Percentiles rank a stretch among this genome's conserved stretches.
Conservation (phyloP, 2,888 invertebrate species). For the Alloscopus bannaensis region DNA sequence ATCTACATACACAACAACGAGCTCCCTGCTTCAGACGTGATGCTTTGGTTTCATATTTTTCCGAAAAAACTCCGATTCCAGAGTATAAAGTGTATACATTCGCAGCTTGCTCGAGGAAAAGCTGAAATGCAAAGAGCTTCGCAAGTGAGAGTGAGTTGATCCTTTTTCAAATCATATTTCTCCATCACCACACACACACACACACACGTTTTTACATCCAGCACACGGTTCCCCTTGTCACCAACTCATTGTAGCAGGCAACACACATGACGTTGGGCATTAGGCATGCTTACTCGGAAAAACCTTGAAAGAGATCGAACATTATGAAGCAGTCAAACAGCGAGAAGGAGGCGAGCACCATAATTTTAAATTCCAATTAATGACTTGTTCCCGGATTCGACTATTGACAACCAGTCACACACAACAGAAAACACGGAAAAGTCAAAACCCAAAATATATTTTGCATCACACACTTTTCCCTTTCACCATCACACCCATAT, state of each 20-base stretch:
- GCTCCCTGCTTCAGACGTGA: constrained; percentile 26
- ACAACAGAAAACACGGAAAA: too few species aligned
- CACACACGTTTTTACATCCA: constrained; percentile 23
- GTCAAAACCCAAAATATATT: too few species aligned
- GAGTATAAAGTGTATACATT: background rate
- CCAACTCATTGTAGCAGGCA: background rate
- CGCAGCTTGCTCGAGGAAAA: background rate
- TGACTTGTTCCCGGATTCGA: too few species aligned
- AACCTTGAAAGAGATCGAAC: too few species aligned
- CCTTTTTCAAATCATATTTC: constrained; percentile 58
- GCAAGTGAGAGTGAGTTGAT: constrained; percentile 57
- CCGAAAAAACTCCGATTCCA: background rate
- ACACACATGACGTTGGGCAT: background rate
- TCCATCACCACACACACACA: constrained; percentile 35
- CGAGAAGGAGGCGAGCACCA: too few species aligned
- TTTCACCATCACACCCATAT: too few species aligned
- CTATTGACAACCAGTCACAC: too few species aligned
- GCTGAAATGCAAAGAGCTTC: constrained; percentile 54
- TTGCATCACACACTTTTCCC: too few species aligned
- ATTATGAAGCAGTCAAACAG: background rate
- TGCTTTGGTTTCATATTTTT: constrained; percentile 50
- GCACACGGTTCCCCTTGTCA: constrained; percentile 36
- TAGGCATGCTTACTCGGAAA: background rate
- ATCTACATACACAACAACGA: constrained; percentile 56
- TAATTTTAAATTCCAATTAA: constrained; percentile 25